These are phyloP conservation scores for Pherbina coryleti DNA, from an alignment of 2,888 invertebrate genomes.

Conservation along the genomic window DNA sequence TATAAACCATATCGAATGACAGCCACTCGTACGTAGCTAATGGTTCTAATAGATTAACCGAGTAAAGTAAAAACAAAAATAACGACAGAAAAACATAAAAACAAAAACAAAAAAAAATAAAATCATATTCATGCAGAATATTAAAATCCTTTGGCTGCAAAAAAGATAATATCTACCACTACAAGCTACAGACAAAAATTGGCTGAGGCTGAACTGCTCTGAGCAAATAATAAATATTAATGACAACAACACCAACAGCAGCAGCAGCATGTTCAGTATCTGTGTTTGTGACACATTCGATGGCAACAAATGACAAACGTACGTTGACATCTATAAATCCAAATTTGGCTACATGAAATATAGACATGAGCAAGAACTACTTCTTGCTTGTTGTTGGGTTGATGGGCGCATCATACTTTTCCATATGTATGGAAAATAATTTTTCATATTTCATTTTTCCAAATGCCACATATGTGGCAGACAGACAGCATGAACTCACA, in stretches of 20 bases:
- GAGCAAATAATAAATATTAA: slow-evolving; percentile 50
- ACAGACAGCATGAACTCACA: not conserved
- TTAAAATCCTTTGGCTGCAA: slow-evolving; percentile 40
- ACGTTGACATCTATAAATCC: slow-evolving; percentile 38
- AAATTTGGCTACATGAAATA: slow-evolving; percentile 28
- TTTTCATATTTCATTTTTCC: slow-evolving; percentile 39
- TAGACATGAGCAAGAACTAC: not conserved
- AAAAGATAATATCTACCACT: not conserved
- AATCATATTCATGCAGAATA: slow-evolving; percentile 42
- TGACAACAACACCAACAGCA: slow-evolving; percentile 30
- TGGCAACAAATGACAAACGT: slow-evolving; percentile 38
- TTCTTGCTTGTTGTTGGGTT: not conserved
- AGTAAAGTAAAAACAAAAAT: slow-evolving; percentile 23
- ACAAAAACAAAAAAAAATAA: not conserved
- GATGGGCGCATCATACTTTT: not conserved
- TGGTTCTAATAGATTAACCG: slow-evolving; percentile 48
- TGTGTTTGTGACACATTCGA: slow-evolving; percentile 41
- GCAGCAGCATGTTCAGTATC: not conserved
- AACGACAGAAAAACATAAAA: not conserved
- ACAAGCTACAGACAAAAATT: too few species aligned
- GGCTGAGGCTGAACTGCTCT: slow-evolving; percentile 15
- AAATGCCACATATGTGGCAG: slow-evolving; percentile 4
- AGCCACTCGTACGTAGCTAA: slow-evolving; percentile 41
- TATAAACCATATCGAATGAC: slow-evolving; percentile 44
- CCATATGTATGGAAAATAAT: slow-evolving; percentile 32